Conservation (phyloP, 2,888 invertebrate genomes). For the Synanthedon vespiformis region DNA sequence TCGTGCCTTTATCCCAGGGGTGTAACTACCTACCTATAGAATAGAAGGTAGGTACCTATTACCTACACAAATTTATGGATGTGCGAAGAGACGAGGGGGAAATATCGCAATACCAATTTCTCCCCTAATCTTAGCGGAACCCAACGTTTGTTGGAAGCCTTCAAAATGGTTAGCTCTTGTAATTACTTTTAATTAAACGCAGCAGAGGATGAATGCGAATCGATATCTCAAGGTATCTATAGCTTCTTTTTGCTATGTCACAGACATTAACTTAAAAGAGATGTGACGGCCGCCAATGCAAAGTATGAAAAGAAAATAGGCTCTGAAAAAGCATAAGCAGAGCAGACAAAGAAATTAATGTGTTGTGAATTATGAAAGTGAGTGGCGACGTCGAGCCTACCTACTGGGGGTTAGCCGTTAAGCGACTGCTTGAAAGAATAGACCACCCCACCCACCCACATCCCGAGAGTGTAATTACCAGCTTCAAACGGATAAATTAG, state of each 20-base stretch:
- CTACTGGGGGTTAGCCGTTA: slow-evolving; percentile 14
- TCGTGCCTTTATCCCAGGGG: slow-evolving; percentile 36
- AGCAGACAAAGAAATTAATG: slow-evolving; percentile 19
- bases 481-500: slow-evolving; percentile 52
- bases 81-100: slow-evolving; percentile 37
- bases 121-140: slow-evolving; percentile 34
- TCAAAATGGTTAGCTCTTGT: slow-evolving; percentile 43
- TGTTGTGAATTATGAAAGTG: slow-evolving; percentile 35
- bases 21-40: slow-evolving; percentile 46
- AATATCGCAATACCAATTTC: slow-evolving; percentile 48
- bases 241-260: background rate
- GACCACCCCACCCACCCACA: slow-evolving; percentile 15
- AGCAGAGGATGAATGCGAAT: slow-evolving; percentile 33
- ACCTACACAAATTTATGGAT: slow-evolving; percentile 23
- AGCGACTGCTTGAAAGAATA: slow-evolving; percentile 24
- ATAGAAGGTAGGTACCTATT: slow-evolving; percentile 54
- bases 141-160: slow-evolving; percentile 39
- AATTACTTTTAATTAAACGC: slow-evolving; percentile 65
- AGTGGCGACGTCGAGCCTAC: slow-evolving; percentile 22
- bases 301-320: slow-evolving; percentile 2
- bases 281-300: background rate
- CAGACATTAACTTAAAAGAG: too few species aligned
- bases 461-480: slow-evolving; percentile 40
- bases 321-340: slow-evolving; percentile 13
- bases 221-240: slow-evolving; percentile 17